phyloP scores from a whole-genome alignment of 2,797 vertebrate species.

The Myoxocephalus aenaeus region DNA sequence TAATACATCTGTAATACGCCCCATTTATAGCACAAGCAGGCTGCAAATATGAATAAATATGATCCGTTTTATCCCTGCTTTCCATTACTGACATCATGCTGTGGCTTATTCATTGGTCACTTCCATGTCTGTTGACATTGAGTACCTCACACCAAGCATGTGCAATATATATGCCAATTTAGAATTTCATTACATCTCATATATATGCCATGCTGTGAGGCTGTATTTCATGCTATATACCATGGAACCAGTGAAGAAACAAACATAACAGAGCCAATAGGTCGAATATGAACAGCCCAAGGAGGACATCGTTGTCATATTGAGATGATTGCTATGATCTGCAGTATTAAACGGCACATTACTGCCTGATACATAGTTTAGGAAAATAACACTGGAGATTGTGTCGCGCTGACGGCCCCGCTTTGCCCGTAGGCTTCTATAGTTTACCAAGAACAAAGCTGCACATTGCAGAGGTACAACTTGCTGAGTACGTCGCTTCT shows the following conservation, averaged over 20 bases:
- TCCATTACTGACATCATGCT: background rate
- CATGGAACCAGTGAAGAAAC: background rate
- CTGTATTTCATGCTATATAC: conserved; percentile 5
- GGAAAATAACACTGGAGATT: conserved; percentile 13
- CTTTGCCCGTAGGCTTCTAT: conserved; percentile 45
- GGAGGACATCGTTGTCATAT: conserved; percentile 5
- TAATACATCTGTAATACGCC: background rate
- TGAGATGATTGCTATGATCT: conserved; percentile 22
- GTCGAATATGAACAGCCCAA: conserved; percentile 15
- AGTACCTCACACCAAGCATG: conserved; percentile 6
- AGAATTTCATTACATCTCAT: conserved; percentile 1
- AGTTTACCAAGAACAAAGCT: conserved; percentile 38
- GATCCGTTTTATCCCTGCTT: background rate
- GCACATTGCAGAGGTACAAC: conserved; percentile 50
- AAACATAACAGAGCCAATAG: conserved; percentile 8
- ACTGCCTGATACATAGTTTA: conserved; percentile 2
- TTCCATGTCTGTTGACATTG: background rate
- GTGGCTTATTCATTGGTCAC: no score
- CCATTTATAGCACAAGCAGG: background rate
- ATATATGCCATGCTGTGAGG: background rate
- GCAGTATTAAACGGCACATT: conserved; percentile 10
- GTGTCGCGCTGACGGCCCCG: conserved; percentile 22
- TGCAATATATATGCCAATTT: background rate
- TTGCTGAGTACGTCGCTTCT: conserved; percentile 62
- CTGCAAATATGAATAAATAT: background rate